Evolutionary conservation across 1,140 invertebrate species (phyloP), one percentile per base, ranked within the genome.

Genomic region (Drosophila chauvacae): DNA sequence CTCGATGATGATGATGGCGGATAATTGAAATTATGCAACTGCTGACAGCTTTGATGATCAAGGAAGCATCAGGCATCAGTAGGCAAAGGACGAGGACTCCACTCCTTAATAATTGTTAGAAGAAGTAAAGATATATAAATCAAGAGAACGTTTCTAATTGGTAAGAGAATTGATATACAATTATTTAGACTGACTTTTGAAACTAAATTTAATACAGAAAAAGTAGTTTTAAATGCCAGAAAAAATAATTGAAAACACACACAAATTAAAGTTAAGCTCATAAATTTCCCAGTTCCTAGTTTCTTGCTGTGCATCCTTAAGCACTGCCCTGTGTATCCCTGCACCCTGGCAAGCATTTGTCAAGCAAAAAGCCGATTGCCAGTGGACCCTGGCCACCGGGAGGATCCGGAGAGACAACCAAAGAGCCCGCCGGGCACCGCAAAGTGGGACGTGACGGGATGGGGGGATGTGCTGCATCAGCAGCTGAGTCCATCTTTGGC

Each of bases 21-120:
- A 84, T 81, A 85, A 81, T 84, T 73, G 72, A 61, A 84, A 84
- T 84, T 81, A 84, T 63, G 77, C 58, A 65, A 45, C 44, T 69
- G 26, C 51, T 64, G 70, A 63, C 72, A 74, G 45, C 45, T 51
- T 48, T 62, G 47, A 48, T 48, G 47, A 26, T 48, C 23, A 48
- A 28, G 23, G 14, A 48, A 48, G 23, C 16, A 10, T 4, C 4
- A 16, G 20, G 45, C 44, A 5, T 5, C 10, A 20, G 18, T 5
- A 18, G n/a, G 3, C 41, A 11, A 44, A 20, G 11, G 20, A 14
- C 13, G 3, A 23, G 20, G 13, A 13, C 2, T 9, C 2, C 7
- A 18, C 18, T 53, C 7, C 1, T 35, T 53, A 18, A 14, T 18
- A 18, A 14, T 9, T 20, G 6, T 18, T 1, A 11, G 7, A 1